Evolutionary conservation across 2,888 invertebrate species (phyloP).

Genomic region (Drosophila tanythrix): DNA sequence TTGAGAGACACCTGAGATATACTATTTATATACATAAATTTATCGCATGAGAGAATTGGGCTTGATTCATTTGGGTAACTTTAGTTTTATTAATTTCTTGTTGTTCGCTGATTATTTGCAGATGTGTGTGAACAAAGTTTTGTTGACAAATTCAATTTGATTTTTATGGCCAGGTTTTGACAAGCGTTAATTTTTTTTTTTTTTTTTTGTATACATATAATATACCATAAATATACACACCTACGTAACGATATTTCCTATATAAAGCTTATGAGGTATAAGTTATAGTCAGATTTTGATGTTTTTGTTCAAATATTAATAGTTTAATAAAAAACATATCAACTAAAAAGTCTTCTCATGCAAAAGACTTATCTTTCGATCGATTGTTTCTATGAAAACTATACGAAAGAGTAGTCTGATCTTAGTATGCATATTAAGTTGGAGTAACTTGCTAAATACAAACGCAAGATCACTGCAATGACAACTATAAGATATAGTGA

Average conservation of each 20-base stretch:
- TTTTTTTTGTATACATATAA: background rate
- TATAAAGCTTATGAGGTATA: background rate
- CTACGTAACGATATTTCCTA: background rate
- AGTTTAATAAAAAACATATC: background rate
- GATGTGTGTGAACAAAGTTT: constrained; percentile 35
- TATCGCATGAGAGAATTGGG: constrained; percentile 67
- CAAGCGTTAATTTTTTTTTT: constrained; percentile 11
- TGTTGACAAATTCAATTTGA: constrained; percentile 32
- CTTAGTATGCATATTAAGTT: background rate
- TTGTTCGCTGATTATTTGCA: constrained; percentile 8
- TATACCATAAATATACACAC: too few relatives aligned
- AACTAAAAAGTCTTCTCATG: background rate
- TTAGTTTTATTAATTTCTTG: background rate
- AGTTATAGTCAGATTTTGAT: background rate
- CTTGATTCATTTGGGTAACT: background rate
- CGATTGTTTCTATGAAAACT: background rate
- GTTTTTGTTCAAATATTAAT: background rate
- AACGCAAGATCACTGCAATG: background rate
- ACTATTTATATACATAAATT: background rate
- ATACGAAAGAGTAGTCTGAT: background rate
- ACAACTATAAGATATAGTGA: background rate
- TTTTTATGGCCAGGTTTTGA: constrained; percentile 5
- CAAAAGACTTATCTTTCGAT: background rate
- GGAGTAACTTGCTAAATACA: background rate
- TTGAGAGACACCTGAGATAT: constrained; percentile 22